Conservation (phyloP, 2,797 vertebrate species). For the Mormyrops attenuatus region DNA sequence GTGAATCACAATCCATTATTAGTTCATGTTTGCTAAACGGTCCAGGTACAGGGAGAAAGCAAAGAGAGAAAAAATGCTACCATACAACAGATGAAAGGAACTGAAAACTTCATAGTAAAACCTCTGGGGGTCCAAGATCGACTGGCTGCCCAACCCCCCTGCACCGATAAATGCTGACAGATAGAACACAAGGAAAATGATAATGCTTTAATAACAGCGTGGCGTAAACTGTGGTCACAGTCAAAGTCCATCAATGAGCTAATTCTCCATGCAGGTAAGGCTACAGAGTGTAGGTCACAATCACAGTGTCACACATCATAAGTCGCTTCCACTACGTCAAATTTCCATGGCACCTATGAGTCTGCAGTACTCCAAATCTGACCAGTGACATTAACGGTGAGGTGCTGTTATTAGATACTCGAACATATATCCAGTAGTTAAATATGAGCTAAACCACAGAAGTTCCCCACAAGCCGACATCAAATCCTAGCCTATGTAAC, state of each 20-base stretch:
- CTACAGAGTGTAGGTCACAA: background rate
- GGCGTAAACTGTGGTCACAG: background rate
- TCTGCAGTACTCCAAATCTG: background rate
- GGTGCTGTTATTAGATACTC: background rate
- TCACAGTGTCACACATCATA: background rate
- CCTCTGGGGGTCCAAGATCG: background rate
- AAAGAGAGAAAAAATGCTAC: background rate
- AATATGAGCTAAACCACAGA: background rate
- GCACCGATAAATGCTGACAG: background rate
- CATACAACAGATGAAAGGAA: background rate
- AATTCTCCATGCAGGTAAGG: background rate
- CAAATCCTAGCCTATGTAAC: background rate
- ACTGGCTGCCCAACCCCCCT: background rate
- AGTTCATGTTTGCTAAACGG: background rate
- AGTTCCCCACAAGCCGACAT: background rate
- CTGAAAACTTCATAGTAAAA: background rate
- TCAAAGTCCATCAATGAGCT: background rate
- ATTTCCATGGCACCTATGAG: background rate
- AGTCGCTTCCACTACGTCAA: background rate
- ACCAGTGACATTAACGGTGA: background rate
- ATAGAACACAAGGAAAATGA: background rate
- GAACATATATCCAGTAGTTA: background rate
- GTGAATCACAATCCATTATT: background rate
- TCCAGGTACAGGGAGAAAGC: background rate
- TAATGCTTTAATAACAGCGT: background rate